Evolutionary conservation across 2,888 invertebrate genomes (phyloP), one percentile per base, ranked within the genome.

Genomic region (Girardia tigrina): DNA sequence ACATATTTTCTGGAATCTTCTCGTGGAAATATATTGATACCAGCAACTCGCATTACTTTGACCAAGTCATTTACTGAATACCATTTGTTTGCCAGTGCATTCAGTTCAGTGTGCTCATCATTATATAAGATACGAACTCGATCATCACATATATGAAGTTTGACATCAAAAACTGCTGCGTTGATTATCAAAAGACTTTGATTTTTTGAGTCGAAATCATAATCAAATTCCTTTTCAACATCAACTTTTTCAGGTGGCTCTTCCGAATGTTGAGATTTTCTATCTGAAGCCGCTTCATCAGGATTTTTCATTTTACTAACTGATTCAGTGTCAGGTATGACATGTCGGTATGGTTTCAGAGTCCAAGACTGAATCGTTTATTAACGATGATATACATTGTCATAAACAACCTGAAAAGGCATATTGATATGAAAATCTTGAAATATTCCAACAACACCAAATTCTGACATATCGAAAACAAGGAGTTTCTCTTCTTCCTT

Each of bases 391-490:
- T 6, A 71, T 2, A 12, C 4, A 4, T 28, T 1, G 27, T 27
- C n/a, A 4, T 36, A 2, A 8, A 14, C n/a, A 29, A 72, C 73
- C 73, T 78, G 78, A 80, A 84, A 84, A 0, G 84, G 84, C 84
- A 84, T 83, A 79, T 84, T 83, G 77, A 82, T 82, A 78, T 84
- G 82, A 1, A 81, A 78, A 77, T 84, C 84, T 77, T 83, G 83
- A n/a, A 83, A 78, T 72, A 84, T 78, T 1, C 83, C 81, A 79
- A 84, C 79, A 8, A 81, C 81, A 1, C 83, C 83, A 79, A 83
- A 84, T 70, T 80, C 79, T 12, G 78, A 78, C 2, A 81, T 82
- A 78, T 82, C 82, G 78, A 84, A 84, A 1, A 79, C 78, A 74
- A 83, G 79, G 20, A 77, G 78, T 42, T 81, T 78, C 14, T 79